Conservation (phyloP, 2,113 vertebrate species). For the Calonectris borealis region DNA sequence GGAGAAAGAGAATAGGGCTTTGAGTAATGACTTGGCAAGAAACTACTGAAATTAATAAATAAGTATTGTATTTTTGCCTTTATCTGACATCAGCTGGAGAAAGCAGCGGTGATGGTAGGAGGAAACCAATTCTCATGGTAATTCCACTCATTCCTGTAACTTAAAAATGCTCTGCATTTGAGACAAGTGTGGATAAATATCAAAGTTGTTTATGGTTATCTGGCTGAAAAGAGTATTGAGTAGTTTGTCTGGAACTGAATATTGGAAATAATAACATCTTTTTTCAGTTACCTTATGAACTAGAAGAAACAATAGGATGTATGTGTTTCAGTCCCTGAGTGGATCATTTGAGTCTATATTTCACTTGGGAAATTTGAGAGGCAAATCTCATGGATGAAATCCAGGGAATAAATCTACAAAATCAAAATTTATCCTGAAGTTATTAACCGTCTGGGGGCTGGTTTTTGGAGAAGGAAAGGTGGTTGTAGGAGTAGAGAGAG, state of each 20-base stretch:
- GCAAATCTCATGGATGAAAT: constrained; percentile 19
- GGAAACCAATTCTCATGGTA: constrained; percentile 3
- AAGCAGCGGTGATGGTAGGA: background rate
- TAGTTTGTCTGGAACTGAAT: background rate
- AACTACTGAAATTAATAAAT: background rate
- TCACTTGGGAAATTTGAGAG: constrained; percentile 45
- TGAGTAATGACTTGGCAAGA: constrained; percentile 17
- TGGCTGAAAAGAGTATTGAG: background rate
- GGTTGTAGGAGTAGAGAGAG: background rate
- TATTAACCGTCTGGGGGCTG: background rate
- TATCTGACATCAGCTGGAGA: constrained; percentile 27
- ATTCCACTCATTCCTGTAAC: constrained; percentile 21
- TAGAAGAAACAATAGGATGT: constrained; percentile 14
- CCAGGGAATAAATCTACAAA: constrained; percentile 38
- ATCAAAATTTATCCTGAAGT: background rate
- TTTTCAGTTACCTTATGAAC: constrained; percentile 18
- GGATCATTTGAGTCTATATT: background rate
- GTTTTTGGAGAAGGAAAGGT: background rate
- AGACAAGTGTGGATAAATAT: background rate
- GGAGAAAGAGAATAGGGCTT: background rate
- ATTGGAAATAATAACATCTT: background rate
- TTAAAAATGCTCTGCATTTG: constrained; percentile 2
- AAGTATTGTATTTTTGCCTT: background rate
- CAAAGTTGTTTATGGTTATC: constrained; percentile 7
- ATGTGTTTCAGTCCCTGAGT: constrained; percentile 1